phyloP scores from a whole-genome alignment of 2,797 vertebrate genomes.

The Coendou prehensilis region DNA sequence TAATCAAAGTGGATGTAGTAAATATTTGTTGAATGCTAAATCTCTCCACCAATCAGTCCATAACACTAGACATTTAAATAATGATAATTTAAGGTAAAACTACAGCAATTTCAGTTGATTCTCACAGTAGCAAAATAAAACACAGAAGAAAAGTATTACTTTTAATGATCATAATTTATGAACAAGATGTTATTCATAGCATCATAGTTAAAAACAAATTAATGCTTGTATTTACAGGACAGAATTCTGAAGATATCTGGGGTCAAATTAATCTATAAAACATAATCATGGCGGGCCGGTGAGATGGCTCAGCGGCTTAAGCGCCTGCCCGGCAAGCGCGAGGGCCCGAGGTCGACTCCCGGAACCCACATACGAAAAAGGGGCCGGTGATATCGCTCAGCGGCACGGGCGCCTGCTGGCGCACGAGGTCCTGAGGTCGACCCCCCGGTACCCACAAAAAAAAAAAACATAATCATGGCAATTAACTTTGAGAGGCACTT shows the following conservation, averaged over 20 bases:
- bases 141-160: not conserved
- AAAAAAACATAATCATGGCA: not conserved
- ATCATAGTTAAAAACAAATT: slow-evolving; percentile 23
- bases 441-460: too few species aligned
- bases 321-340: too few species aligned
- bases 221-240: slow-evolving; percentile 1
- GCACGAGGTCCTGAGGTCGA: too few species aligned
- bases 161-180: slow-evolving; percentile 39
- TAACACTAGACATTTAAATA: not conserved
- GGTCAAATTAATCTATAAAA: slow-evolving; percentile 39
- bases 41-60: not conserved
- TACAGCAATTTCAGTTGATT: not conserved
- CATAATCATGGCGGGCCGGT: too few species aligned
- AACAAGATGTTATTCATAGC: not conserved
- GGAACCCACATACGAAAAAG: too few species aligned
- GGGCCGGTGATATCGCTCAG: too few species aligned
- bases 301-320: too few species aligned
- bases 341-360: too few species aligned
- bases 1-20: slow-evolving; percentile 10
- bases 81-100: not conserved
- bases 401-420: too few species aligned
- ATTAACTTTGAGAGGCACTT: slow-evolving; percentile 50
- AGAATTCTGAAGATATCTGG: slow-evolving; percentile 38
- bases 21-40: slow-evolving; percentile 12
- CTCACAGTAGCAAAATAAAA: slow-evolving; percentile 1